Evolutionary conservation across 2,888 invertebrate species (phyloP), one percentile per base, ranked within the genome.

Genomic region (Dryadula phaetusa): DNA sequence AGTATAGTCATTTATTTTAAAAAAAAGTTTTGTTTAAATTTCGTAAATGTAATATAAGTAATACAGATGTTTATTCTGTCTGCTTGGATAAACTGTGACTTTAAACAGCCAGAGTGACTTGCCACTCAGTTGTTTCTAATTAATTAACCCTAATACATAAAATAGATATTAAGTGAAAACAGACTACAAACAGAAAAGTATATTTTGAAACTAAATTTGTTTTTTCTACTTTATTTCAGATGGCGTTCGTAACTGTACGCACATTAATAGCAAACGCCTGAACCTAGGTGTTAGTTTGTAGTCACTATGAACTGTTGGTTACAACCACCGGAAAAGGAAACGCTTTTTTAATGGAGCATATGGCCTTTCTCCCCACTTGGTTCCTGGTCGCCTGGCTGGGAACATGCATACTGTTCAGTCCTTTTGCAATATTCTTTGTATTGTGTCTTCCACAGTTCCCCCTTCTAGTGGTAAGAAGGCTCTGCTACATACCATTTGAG

Each of bases 371-470:
- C 69, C 94, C 94, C 54, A 85, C 94, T 76, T 94, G 94, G 94
- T 88, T 94, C 76, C 79, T 95, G 70, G 87, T 95, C 79, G 92
- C 93, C 72, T 96, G 95, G 94, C 90, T 95, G 69, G 93, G 94
- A 66, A 88, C 95, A 64, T 92, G 95, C 77, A 86, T 96, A 67
- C 82, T 96, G 66, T 94, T 95, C 77, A 95, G 95, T 74, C 96
- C 96, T 44, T 89, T 95, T 76, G 93, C 95, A 70, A 87, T 96
- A 76, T 93, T 96, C 77, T 94, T 95, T 80, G 93, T 95, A 72
- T 89, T 95, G 69, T 95, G 95, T 80, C 86, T 96, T 74, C 96
- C 96, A 64, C 95, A 96, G 80, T 86, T 96, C 79, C 96, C 96
- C 67, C 93, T 96, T 75, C 86, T 95, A 77, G 90, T 95, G 76